Percentiles rank a stretch among this genome's conserved stretches.
Evolutionary conservation across 2,888 invertebrate genomes (phyloP).

Genomic region (Tholera decimalis): DNA sequence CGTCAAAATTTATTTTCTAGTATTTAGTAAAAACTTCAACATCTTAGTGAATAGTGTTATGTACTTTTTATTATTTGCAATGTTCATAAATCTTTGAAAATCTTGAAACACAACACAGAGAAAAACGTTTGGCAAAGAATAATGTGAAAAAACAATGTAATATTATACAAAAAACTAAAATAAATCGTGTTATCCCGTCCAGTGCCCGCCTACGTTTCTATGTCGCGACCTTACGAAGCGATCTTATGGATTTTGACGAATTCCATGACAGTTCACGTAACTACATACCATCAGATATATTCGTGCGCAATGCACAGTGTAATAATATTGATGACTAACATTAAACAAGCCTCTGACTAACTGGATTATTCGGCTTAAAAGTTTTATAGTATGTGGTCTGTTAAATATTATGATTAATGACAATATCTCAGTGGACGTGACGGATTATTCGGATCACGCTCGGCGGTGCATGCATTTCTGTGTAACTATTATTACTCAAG

Average conservation of each 20-base stretch:
- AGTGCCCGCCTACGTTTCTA: slow-evolving; percentile 54
- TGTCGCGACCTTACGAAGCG: slow-evolving; percentile 46
- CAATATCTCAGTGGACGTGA: slow-evolving; percentile 25
- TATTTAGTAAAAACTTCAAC: not conserved
- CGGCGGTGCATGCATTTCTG: slow-evolving; percentile 50
- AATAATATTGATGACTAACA: slow-evolving; percentile 65
- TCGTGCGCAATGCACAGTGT: slow-evolving; percentile 19
- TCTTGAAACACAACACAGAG: slow-evolving; percentile 15
- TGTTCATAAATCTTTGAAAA: slow-evolving; percentile 2
- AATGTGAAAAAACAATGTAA: slow-evolving; percentile 37
- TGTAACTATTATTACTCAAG: slow-evolving; percentile 48
- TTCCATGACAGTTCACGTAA: slow-evolving; percentile 34
- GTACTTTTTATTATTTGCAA: not conserved
- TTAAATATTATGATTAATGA: slow-evolving; percentile 47
- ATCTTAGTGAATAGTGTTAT: not conserved
- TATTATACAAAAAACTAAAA: slow-evolving; percentile 47
- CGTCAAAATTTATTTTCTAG: not conserved
- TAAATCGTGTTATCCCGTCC: slow-evolving; percentile 42
- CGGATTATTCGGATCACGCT: slow-evolving; percentile 29
- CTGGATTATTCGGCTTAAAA: slow-evolving; percentile 71
- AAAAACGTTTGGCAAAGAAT: slow-evolving; percentile 33
- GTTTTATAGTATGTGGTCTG: slow-evolving; percentile 68
- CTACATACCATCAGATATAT: slow-evolving; percentile 17
- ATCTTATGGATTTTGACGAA: slow-evolving; percentile 50
- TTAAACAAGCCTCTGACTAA: slow-evolving; percentile 71